Percentiles rank a stretch among this genome's conserved stretches.
phyloP scores from a whole-genome alignment of 2,113 vertebrate genomes.

The Acanthisitta chloris region DNA sequence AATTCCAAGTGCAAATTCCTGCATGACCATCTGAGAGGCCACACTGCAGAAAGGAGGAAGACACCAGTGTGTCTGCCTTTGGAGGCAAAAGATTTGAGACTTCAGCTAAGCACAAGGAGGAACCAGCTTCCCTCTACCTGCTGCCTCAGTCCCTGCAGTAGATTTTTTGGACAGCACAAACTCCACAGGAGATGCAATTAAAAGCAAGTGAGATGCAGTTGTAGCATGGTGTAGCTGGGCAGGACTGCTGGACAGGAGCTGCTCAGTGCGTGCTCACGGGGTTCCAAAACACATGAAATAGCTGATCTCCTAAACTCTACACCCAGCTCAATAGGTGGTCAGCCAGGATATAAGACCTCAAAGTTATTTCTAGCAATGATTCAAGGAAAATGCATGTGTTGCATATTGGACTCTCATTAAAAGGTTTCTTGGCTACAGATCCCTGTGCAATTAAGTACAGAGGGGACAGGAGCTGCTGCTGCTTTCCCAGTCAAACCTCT shows the following conservation, averaged over 20 bases:
- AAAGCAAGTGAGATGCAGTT: background rate
- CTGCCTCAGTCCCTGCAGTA: accelerated
- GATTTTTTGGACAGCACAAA: background rate
- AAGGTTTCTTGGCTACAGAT: conserved; percentile 5
- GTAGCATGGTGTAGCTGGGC: background rate
- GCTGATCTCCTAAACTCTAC: background rate
- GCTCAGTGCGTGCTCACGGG: accelerated
- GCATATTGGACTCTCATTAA: background rate
- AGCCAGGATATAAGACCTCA: background rate
- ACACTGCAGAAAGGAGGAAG: accelerated
- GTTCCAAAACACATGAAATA: background rate
- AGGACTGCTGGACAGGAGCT: background rate
- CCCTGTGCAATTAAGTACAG: background rate
- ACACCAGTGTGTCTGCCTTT: accelerated
- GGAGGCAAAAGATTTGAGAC: background rate
- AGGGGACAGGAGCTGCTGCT: accelerated
- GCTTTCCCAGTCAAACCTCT: background rate
- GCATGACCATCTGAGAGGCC: accelerated
- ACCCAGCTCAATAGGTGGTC: background rate
- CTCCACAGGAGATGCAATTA: background rate
- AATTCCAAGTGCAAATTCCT: background rate
- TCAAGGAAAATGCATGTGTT: background rate
- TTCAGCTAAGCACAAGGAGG: background rate
- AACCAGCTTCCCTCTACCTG: background rate
- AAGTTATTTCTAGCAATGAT: background rate